These are phyloP conservation scores for Oxytorus armatus DNA, from an alignment of 2,888 invertebrate genomes.

Conservation along the genomic window DNA sequence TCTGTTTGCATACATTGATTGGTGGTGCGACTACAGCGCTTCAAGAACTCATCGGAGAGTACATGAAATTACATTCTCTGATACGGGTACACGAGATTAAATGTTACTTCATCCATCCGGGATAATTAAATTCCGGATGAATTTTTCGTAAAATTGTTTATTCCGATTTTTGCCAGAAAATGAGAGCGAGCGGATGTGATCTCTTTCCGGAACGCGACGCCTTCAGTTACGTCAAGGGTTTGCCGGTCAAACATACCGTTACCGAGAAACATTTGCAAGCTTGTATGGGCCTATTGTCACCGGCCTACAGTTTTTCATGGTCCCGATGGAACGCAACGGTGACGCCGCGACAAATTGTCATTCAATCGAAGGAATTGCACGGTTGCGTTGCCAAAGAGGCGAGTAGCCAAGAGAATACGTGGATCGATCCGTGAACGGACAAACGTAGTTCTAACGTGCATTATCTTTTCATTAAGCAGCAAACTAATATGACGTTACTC, in stretches of 20 bases:
- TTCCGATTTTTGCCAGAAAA: conserved; percentile 73
- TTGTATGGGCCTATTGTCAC: conserved; percentile 91
- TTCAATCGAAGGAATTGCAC: conserved; percentile 88
- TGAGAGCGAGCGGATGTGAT: conserved; percentile 90
- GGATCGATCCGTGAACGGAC: too few relatives aligned
- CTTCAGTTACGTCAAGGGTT: conserved; percentile 89
- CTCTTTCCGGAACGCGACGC: conserved; percentile 93
- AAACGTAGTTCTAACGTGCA: neutral
- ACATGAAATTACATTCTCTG: conserved; percentile 87
- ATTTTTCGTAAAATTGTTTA: neutral
- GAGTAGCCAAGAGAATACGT: too few relatives aligned
- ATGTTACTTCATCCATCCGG: too few relatives aligned
- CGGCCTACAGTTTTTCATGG: conserved; percentile 93
- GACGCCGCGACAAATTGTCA: conserved; percentile 85
- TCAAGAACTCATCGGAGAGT: conserved; percentile 87
- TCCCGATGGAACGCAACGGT: conserved; percentile 89
- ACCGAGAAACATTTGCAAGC: conserved; percentile 91
- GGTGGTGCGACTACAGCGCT: conserved; percentile 87
- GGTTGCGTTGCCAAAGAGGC: conserved; percentile 86
- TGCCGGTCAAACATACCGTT: conserved; percentile 87
- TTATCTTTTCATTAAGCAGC: conserved; percentile 65
- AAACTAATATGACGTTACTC: conserved; percentile 85
- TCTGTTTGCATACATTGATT: conserved; percentile 82
- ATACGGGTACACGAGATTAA: conserved; percentile 85
- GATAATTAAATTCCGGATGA: too few relatives aligned